Percentiles rank a stretch among this genome's conserved stretches.
Conservation (phyloP, 2,113 vertebrate species). For the Drymodes brunneopygia region DNA sequence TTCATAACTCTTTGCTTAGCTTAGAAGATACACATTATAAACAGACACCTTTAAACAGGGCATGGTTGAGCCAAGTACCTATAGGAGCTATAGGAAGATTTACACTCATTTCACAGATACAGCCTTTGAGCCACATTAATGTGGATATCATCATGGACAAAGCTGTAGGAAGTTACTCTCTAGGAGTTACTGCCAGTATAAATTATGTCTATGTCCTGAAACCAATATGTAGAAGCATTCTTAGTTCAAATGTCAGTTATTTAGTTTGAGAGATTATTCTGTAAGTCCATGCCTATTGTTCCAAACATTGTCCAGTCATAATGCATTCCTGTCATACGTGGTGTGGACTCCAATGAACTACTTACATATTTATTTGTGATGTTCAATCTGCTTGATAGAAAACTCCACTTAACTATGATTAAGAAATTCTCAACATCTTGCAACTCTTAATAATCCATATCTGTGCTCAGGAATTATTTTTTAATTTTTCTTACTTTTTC, state of each 20-base stretch:
- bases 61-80: background rate
- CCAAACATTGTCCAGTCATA: background rate
- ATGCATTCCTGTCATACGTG: accelerated
- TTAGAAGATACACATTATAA: background rate
- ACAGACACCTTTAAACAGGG: background rate
- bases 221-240: background rate
- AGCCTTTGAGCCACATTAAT: background rate
- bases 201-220: background rate
- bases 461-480: background rate
- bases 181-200: background rate
- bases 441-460: background rate
- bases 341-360: background rate
- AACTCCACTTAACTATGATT: background rate
- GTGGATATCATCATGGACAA: background rate
- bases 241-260: background rate
- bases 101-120: background rate
- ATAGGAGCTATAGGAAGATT: background rate
- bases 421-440: background rate
- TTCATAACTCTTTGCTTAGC: background rate
- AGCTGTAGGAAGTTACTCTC: background rate
- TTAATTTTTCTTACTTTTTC: background rate
- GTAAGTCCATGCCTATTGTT: background rate
- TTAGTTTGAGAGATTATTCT: background rate
- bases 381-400: background rate
- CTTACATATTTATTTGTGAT: background rate